Evolutionary conservation across 2,888 invertebrate species (phyloP).

Genomic region (Hybos culiciformis): DNA sequence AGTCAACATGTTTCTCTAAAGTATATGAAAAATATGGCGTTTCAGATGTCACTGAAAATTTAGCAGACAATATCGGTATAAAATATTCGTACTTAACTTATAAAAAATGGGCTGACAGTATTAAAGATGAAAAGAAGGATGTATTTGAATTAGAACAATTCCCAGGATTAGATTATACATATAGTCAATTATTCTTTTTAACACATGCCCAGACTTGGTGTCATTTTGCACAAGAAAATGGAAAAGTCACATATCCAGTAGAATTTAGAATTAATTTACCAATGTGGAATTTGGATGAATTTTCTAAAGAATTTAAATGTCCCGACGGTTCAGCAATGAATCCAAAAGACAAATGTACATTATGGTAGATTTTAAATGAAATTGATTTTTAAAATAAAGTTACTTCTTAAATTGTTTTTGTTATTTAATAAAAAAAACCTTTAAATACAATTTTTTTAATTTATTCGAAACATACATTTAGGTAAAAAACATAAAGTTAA

Average conservation of each 20-base stretch:
- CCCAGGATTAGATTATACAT: not conserved
- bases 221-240: not conserved
- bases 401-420: not conserved
- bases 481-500: too few species aligned
- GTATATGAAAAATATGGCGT: not conserved
- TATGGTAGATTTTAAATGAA: not conserved
- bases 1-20: not conserved
- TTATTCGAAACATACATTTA: too few species aligned
- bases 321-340: not conserved
- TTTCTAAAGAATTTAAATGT: conserved; percentile 1
- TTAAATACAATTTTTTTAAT: too few species aligned
- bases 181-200: not conserved
- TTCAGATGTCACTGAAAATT: not conserved
- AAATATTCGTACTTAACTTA: not conserved
- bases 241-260: not conserved
- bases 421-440: too few species aligned
- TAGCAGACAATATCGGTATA: not conserved
- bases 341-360: not conserved
- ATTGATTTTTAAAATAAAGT: not conserved
- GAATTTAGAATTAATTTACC: conserved; percentile 3
- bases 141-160: not conserved
- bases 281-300: not conserved
- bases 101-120: not conserved
- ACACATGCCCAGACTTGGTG: conserved; percentile 2
- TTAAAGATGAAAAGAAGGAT: not conserved